Evolutionary conservation across 2,888 invertebrate species (phyloP), one percentile per base, ranked within the genome.

Genomic region (Steinernema hermaphroditum): DNA sequence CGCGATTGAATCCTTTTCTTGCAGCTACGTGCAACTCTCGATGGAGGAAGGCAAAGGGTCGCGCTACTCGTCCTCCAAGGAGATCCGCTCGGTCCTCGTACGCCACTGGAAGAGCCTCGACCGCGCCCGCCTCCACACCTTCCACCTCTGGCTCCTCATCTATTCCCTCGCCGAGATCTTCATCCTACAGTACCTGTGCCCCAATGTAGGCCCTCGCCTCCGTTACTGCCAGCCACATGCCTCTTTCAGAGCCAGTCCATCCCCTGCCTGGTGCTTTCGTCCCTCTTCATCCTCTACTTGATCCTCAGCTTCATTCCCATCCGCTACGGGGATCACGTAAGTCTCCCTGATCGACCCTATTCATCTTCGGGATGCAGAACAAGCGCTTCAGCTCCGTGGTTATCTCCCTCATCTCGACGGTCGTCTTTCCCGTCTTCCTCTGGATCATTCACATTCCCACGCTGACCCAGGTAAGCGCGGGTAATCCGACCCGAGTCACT

Each of bases 31-130:
- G 32, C 62, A 62, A 62, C 62, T 62, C 29, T 62, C 62, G 62
- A 62, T 62, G 62, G 62, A 62, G 62, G 62, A 62, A 24, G 62
- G 62, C 62, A 62, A 62, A 62, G 62, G 62, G 2, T 19, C 46
- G 9, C 62, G 27, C 62, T 62, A 62, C 62, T 62, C 62, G 16
- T 62, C 62, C 32, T 62, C 62, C 27, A 76, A 76, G 14, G 83
- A 85, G 74, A 83, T 85, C 70, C 81, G 83, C 57, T 76, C 81
- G 34, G 85, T 85, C 16, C 77, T 85, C 16, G 79, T 81, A 6
- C 77, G 82, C 9, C 85, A 85, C 72, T 85, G 85, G 85, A 77
- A 82, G 27, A 77, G 79, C 6, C 75, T 85, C 50, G 85, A 85
- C 74, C 77, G 82, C 32, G 85, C 85, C 19, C 76, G 85, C 22